Percentiles rank a stretch among this genome's conserved stretches.
phyloP scores from a whole-genome alignment of 2,888 invertebrate species.

The Darwinula stevensoni region DNA sequence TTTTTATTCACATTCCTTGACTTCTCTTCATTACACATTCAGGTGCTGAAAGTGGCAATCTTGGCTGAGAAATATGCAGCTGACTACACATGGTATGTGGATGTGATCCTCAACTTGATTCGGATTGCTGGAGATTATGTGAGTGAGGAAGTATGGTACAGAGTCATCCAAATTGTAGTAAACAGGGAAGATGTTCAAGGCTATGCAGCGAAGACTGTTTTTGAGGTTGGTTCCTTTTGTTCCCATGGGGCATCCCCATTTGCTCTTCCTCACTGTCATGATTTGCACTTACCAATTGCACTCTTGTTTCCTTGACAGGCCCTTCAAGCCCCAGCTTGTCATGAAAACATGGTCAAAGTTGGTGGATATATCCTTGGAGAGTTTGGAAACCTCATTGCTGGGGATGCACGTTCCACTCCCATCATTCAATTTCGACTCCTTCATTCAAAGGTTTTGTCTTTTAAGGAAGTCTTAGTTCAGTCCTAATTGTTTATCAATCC shows the following conservation, averaged over 20 bases:
- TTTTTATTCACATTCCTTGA: neutral
- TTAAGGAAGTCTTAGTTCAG: neutral
- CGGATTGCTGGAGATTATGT: constrained; percentile 99
- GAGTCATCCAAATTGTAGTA: constrained; percentile 97
- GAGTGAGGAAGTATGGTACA: constrained; percentile 97
- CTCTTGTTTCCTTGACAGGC: constrained; percentile 25
- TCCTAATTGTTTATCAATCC: neutral
- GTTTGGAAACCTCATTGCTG: constrained; percentile 97
- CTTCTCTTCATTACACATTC: too few relatives aligned
- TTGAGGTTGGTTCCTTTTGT: constrained; percentile 31
- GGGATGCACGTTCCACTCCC: constrained; percentile 88
- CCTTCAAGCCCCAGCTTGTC: constrained; percentile 91
- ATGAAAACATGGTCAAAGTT: constrained; percentile 99
- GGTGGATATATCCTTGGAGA: constrained; percentile 97
- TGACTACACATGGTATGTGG: constrained; percentile 90
- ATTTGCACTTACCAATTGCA: neutral
- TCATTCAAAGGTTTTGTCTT: constrained; percentile 45
- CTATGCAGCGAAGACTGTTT: constrained; percentile 97
- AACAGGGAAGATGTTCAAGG: constrained; percentile 98
- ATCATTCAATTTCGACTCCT: constrained; percentile 88
- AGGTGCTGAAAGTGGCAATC: constrained; percentile 87
- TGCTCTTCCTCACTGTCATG: neutral
- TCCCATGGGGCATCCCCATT: too few relatives aligned
- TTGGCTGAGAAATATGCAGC: constrained; percentile 97
- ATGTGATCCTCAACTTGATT: constrained; percentile 92